A percentile compares a stretch with the other conserved stretches of the same genome.
Conservation (phyloP, 1,140 invertebrate species). For the Cotesia vestalis region DNA sequence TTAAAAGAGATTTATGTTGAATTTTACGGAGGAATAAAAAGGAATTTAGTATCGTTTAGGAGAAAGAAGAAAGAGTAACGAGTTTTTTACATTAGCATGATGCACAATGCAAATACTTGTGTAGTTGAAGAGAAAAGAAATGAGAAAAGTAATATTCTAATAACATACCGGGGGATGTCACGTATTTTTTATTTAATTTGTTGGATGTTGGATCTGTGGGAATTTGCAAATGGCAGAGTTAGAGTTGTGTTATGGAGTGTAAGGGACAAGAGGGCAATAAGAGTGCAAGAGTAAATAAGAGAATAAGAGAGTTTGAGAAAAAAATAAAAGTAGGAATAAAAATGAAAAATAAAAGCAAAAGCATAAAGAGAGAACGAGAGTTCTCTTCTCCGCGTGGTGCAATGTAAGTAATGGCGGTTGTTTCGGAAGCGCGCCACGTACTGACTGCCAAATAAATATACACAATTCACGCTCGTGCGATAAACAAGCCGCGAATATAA, state of each 20-base stretch:
- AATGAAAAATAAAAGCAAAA: too few species aligned
- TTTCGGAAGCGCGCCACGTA: slow-evolving; percentile 44
- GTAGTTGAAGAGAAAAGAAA: neutral
- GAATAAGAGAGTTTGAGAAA: neutral
- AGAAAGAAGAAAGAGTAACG: too few species aligned
- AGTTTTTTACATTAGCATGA: slow-evolving; percentile 1
- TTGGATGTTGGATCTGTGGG: slow-evolving; percentile 12
- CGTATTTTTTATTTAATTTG: neutral
- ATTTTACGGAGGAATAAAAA: too few species aligned
- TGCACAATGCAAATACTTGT: neutral
- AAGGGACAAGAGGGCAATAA: neutral
- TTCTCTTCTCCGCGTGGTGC: slow-evolving; percentile 27
- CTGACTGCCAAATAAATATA: slow-evolving; percentile 45
- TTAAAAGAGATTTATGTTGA: too few species aligned
- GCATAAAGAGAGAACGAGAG: slow-evolving; percentile 17
- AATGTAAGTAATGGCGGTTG: slow-evolving; percentile 44
- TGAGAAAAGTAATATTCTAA: slow-evolving; percentile 41
- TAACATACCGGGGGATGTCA: slow-evolving; percentile 28
- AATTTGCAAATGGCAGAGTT: slow-evolving; percentile 32
- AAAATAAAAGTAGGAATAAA: neutral
- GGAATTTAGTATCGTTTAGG: too few species aligned
- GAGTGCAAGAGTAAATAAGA: slow-evolving; percentile 3
- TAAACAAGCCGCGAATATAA: slow-evolving; percentile 44
- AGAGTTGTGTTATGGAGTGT: neutral
- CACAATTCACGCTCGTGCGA: slow-evolving; percentile 42